These are phyloP conservation scores for Psilopsiagon aymara DNA, from an alignment of 2,113 vertebrate genomes.

Conservation along the genomic window DNA sequence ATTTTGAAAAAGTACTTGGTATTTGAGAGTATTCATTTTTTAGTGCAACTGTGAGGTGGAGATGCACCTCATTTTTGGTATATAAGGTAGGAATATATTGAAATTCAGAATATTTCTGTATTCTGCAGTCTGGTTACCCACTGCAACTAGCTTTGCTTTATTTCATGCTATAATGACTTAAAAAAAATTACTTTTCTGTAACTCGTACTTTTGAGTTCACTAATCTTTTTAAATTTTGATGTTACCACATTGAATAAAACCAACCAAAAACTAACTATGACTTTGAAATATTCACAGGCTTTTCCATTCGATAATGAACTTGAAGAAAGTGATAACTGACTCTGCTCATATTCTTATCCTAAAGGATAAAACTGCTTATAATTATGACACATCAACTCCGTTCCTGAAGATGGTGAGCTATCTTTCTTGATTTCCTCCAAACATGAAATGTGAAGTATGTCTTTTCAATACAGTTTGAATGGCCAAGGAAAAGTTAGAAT, in stretches of 20 bases:
- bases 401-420: conserved; percentile 86
- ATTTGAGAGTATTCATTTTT: neutral
- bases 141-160: neutral
- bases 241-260: neutral
- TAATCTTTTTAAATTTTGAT: neutral
- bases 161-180: neutral
- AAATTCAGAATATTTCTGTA: neutral
- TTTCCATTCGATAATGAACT: conserved; percentile 84
- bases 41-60: neutral
- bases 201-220: neutral
- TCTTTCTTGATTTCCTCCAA: neutral
- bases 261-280: neutral
- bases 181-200: neutral
- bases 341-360: conserved; percentile 87
- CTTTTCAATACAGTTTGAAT: neutral
- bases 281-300: conserved; percentile 76
- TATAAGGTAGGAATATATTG: neutral
- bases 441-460: neutral
- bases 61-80: neutral
- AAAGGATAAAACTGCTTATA: conserved; percentile 82
- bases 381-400: conserved; percentile 74
- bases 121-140: neutral
- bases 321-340: conserved; percentile 86
- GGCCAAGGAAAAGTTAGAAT: neutral
- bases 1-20: neutral